Conservation (phyloP, 2,888 invertebrate genomes). For the Venusia cambrica region DNA sequence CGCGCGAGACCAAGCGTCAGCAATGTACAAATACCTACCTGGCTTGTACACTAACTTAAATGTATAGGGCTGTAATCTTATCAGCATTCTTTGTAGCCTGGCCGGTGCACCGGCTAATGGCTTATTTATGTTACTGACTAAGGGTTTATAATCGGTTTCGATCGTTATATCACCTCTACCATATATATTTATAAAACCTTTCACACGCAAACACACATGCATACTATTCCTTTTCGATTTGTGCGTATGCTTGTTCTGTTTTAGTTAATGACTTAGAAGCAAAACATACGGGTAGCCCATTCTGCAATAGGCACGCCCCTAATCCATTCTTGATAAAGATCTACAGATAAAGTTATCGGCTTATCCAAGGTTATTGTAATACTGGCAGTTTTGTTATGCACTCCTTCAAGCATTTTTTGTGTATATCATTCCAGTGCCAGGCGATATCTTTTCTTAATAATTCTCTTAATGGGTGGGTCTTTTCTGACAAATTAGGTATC, state of each 20-base stretch:
- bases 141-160: constrained; percentile 21
- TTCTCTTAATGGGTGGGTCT: constrained; percentile 23
- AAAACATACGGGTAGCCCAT: constrained; percentile 26
- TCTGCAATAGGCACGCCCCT: constrained; percentile 28
- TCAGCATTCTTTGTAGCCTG: constrained; percentile 27
- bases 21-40: constrained; percentile 27
- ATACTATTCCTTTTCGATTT: constrained; percentile 29
- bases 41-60: constrained; percentile 28
- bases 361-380: constrained; percentile 24
- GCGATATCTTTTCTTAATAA: constrained; percentile 27
- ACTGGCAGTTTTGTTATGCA: constrained; percentile 19
- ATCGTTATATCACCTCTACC: constrained; percentile 16
- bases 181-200: constrained; percentile 16
- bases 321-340: constrained; percentile 29
- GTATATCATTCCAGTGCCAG: constrained; percentile 27
- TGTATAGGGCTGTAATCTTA: constrained; percentile 27
- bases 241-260: constrained; percentile 24
- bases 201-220: constrained; percentile 20
- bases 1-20: constrained; percentile 26
- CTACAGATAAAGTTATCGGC: constrained; percentile 23
- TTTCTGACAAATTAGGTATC: constrained; percentile 30
- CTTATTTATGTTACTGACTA: constrained; percentile 23
- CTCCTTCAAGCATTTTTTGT: constrained; percentile 18
- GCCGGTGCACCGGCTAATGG: constrained; percentile 15
- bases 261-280: constrained; percentile 26